Base-by-base conservation (phyloP, 2,888 invertebrate species). In the Cheilosia pagana region DNA sequence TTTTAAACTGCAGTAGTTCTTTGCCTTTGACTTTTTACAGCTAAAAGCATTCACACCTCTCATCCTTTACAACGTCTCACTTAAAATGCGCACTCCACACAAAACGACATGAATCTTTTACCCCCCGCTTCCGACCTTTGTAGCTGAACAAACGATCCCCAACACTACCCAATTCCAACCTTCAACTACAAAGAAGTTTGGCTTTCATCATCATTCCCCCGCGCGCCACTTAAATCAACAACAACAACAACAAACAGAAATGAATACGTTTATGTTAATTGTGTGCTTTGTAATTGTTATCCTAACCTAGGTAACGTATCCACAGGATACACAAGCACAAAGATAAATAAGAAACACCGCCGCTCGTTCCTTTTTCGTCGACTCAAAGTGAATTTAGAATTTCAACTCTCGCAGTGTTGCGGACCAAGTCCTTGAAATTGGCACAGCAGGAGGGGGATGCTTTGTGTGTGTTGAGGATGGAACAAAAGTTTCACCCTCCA, bases 261-360 rank as follows among this genome's bases (percentile, higher is more conserved):
- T 79, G 79, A 75, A 85, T 85, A 65, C 75, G 79, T 79, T 85
- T 85, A 85, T 79, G 83, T 74, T 85, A 85, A 85, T 79, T 85
- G 79, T 85, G 70, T 85, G 70, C 75, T 79, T 65, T 85, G 83
- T 79, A 79, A 85, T 85, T 85, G 83, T 85, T 79, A 83, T 78
- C 79, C 79, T 70, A 55, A 71, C 83, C 78, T 70, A 75, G 74
- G 83, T 79, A 79, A 75, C 70, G 68, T 75, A 85, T 85, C 79
- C 70, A 60, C 79, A 85, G 83, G 53, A 85, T 85, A 78, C 55
- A 70, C 74, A 57, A 75, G 23, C 72, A 57, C 68, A 70, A 79
- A 78, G 74, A 79, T 83, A 83, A 83, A 83, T 72, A 82, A 82
- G 60, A 82, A 82, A 67, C 48, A 70, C 41, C 74, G 59, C 41